Evolutionary conservation across 2,888 invertebrate genomes (phyloP).

Genomic region (Romanomermis culicivorax): DNA sequence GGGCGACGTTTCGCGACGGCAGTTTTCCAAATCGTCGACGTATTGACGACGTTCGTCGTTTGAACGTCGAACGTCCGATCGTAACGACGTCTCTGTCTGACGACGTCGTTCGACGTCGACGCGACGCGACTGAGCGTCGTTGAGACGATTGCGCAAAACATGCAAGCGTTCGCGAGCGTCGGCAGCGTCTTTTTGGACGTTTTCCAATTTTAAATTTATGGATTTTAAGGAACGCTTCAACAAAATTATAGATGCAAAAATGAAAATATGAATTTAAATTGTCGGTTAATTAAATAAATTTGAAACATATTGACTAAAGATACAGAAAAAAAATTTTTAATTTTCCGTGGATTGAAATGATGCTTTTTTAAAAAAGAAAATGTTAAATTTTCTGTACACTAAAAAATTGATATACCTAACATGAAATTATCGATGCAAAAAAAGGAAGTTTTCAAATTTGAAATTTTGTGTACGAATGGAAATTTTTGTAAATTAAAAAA

Average conservation of each 20-base stretch:
- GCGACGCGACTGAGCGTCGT: background rate
- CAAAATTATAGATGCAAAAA: background rate
- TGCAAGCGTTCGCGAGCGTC: background rate
- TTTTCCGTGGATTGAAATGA: too few relatives aligned
- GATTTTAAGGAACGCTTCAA: background rate
- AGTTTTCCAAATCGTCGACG: conserved; percentile 16
- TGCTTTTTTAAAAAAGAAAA: too few relatives aligned
- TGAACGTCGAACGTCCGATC: background rate
- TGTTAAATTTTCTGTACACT: too few relatives aligned
- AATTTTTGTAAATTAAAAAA: too few relatives aligned
- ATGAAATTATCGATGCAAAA: too few relatives aligned
- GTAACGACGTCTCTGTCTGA: background rate
- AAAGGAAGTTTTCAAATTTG: too few relatives aligned
- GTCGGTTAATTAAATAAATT: too few relatives aligned
- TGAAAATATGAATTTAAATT: too few relatives aligned
- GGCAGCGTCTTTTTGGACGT: background rate
- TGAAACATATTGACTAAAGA: too few relatives aligned
- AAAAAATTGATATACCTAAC: too few relatives aligned
- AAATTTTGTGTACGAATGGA: too few relatives aligned
- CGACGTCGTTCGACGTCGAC: background rate
- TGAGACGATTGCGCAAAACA: background rate
- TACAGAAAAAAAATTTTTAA: too few relatives aligned
- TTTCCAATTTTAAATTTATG: background rate
- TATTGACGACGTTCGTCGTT: background rate
- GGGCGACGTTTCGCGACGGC: background rate